These are phyloP conservation scores for Caranx ignobilis DNA, from an alignment of 2,113 vertebrate species.

Conservation along the genomic window DNA sequence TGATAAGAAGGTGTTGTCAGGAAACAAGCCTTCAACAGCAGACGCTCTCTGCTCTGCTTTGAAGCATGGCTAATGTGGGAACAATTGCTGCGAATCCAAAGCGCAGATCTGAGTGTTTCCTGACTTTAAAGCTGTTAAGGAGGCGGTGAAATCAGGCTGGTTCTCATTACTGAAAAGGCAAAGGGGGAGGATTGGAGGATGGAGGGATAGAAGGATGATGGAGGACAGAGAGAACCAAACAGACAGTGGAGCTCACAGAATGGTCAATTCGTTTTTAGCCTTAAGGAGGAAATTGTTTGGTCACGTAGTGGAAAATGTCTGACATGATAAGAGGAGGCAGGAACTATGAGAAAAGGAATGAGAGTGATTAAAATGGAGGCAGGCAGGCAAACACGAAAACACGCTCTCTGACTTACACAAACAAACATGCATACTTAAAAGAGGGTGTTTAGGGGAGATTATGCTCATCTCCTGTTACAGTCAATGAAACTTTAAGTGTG, in stretches of 20 bases:
- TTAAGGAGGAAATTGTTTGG: conserved; percentile 14
- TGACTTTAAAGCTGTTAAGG: conserved; percentile 29
- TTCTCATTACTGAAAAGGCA: conserved; percentile 54
- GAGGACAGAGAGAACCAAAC: conserved; percentile 8
- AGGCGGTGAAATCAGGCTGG: conserved; percentile 30
- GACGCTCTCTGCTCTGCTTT: conserved; percentile 15
- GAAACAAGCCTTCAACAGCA: conserved; percentile 9
- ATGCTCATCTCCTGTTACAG: conserved; percentile 70
- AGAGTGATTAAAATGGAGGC: conserved; percentile 14
- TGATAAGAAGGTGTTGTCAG: conserved; percentile 16
- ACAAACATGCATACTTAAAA: conserved; percentile 24
- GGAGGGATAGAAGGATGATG: not conserved
- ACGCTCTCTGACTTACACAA: conserved; percentile 8
- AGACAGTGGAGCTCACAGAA: not conserved
- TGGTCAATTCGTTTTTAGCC: not conserved
- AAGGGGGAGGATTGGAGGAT: not conserved
- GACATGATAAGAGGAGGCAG: conserved; percentile 10
- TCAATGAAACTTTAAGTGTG: conserved; percentile 79
- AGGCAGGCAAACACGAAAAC: not conserved
- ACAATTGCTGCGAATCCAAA: conserved; percentile 18
- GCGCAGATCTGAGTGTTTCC: conserved; percentile 45
- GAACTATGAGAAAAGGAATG: conserved; percentile 13
- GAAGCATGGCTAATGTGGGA: conserved; percentile 42
- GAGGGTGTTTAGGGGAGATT: conserved; percentile 29
- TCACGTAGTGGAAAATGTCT: conserved; percentile 28